phyloP scores from a whole-genome alignment of 2,888 invertebrate genomes.

The Ferdinandea cuprea region DNA sequence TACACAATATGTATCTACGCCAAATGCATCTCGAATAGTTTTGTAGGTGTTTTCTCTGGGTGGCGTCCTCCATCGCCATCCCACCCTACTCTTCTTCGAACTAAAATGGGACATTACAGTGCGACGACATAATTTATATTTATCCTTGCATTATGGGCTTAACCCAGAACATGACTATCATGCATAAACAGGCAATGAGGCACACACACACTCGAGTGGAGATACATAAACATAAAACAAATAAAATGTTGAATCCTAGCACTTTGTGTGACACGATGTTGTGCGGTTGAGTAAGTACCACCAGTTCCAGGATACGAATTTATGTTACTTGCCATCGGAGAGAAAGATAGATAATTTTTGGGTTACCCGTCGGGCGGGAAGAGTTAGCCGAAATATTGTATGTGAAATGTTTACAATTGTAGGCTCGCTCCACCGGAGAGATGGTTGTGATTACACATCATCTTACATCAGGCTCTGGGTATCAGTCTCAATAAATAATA shows the following conservation, averaged over 20 bases:
- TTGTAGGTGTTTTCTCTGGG: conserved; percentile 60
- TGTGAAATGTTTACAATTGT: conserved; percentile 22
- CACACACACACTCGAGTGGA: conserved; percentile 32
- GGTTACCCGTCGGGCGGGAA: conserved; percentile 37
- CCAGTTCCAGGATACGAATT: too few relatives aligned
- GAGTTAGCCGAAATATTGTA: background rate
- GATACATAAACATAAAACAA: conserved; percentile 42
- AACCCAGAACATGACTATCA: conserved; percentile 72
- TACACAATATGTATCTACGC: too few relatives aligned
- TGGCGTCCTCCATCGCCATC: background rate
- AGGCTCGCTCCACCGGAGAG: conserved; percentile 2
- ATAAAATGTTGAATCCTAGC: conserved; percentile 64
- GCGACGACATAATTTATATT: conserved; percentile 74
- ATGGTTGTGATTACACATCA: conserved; percentile 32
- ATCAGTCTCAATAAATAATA: background rate
- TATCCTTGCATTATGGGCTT: conserved; percentile 74
- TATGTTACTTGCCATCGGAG: background rate
- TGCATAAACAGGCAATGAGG: conserved; percentile 68
- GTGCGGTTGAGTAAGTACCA: conserved; percentile 57
- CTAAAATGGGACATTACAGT: conserved; percentile 43
- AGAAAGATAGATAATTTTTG: conserved; percentile 28
- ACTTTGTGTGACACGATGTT: conserved; percentile 62
- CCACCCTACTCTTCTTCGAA: background rate
- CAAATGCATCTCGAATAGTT: conserved; percentile 64
- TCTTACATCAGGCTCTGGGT: conserved; percentile 4